These are phyloP conservation scores for Anniella stebbinsi DNA, from an alignment of 2,797 vertebrate species.

Conservation along the genomic window DNA sequence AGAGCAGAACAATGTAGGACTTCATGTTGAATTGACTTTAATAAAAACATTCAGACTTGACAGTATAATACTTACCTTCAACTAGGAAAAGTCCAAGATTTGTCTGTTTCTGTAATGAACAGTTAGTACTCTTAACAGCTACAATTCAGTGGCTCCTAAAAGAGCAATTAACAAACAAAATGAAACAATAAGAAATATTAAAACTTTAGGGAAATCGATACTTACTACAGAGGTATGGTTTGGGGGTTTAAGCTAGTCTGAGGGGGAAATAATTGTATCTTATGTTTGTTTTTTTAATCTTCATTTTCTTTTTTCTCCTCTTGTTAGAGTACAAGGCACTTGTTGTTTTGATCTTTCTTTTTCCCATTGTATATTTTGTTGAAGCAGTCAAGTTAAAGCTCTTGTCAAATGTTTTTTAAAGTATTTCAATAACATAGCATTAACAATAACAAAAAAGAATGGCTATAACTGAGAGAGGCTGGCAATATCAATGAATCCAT, in stretches of 20 bases:
- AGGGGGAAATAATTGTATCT: not conserved
- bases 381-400: not conserved
- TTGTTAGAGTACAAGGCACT: not conserved
- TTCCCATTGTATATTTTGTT: not conserved
- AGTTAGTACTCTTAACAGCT: conserved; percentile 15
- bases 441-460: not conserved
- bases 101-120: conserved; percentile 8
- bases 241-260: not conserved
- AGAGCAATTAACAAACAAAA: conserved; percentile 29
- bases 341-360: not conserved
- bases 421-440: not conserved
- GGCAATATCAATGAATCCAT: not conserved
- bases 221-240: conserved; percentile 9
- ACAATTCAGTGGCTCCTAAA: conserved; percentile 18
- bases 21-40: not conserved
- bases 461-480: not conserved
- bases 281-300: not conserved
- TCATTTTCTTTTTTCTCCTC: not conserved
- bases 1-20: not conserved
- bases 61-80: conserved; percentile 8
- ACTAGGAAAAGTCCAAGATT: not conserved
- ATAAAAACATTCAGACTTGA: not conserved
- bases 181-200: conserved; percentile 23
- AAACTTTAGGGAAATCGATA: conserved; percentile 16
- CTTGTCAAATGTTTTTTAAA: not conserved